Conservation (phyloP, 2,113 vertebrate species). For the Salminus brasiliensis region DNA sequence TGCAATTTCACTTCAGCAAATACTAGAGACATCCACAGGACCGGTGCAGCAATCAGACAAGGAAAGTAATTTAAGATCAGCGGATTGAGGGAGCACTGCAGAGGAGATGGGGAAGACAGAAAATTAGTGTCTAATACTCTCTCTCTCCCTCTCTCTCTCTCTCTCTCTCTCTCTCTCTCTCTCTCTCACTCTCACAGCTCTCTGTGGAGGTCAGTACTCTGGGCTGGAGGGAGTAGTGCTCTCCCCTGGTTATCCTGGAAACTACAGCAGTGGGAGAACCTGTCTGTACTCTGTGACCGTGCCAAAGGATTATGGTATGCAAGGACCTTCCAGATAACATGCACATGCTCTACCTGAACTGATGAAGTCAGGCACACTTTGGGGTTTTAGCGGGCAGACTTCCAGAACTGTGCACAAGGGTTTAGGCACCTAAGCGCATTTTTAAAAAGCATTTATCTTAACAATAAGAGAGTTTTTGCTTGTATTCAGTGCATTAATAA, state of each 20-base stretch:
- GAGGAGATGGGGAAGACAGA: conserved; percentile 47
- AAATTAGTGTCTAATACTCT: conserved; percentile 45
- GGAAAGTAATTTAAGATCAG: conserved; percentile 76
- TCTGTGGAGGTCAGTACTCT: conserved; percentile 92
- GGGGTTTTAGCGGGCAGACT: too few relatives aligned
- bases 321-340: not conserved
- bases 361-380: too few relatives aligned
- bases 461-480: too few relatives aligned
- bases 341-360: not conserved
- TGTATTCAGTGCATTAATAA: too few relatives aligned
- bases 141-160: not conserved
- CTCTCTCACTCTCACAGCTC: conserved; percentile 76
- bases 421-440: too few relatives aligned
- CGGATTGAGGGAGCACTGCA: conserved; percentile 58
- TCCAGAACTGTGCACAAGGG: too few relatives aligned
- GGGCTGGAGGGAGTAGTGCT: conserved; percentile 92
- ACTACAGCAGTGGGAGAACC: conserved; percentile 89
- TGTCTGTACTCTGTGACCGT: conserved; percentile 93
- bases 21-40: conserved; percentile 68
- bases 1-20: conserved; percentile 71
- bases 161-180: conserved; percentile 33
- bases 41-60: conserved; percentile 71
- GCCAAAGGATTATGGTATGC: conserved; percentile 91
- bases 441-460: too few relatives aligned
- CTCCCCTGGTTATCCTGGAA: conserved; percentile 93